A percentile compares a stretch with the other conserved stretches of the same genome.
phyloP scores from a whole-genome alignment of 2,113 vertebrate species.

The Rissa tridactyla region DNA sequence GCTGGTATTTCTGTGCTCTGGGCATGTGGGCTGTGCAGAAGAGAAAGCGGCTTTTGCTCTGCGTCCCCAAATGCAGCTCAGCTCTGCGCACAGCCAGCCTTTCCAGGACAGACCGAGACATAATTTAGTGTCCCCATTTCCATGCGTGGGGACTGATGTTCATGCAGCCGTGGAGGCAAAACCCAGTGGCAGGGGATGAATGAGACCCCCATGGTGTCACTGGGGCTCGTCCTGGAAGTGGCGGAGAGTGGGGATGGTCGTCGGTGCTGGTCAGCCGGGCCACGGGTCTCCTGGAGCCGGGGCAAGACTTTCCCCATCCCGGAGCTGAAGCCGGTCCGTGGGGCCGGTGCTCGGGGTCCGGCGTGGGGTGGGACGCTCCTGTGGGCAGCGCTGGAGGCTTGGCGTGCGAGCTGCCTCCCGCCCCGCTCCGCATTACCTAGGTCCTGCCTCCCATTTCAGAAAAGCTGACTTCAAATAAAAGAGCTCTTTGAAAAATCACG shows the following conservation, averaged over 20 bases:
- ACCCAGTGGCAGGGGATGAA: background rate
- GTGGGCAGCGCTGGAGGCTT: background rate
- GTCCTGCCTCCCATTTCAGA: conserved; percentile 48
- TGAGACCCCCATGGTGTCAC: background rate
- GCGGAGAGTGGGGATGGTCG: background rate
- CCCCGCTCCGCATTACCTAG: conserved; percentile 35
- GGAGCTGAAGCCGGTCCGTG: background rate
- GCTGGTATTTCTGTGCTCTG: background rate
- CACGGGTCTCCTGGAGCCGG: background rate
- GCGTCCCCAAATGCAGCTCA: background rate
- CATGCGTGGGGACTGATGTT: background rate
- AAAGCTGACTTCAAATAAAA: conserved; percentile 68
- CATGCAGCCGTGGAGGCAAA: background rate
- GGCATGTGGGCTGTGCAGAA: rapidly evolving
- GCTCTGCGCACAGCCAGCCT: no score
- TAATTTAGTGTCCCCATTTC: background rate
- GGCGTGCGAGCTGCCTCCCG: background rate
- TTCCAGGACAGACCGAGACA: background rate
- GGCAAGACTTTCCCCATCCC: background rate
- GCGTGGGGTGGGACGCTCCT: background rate
- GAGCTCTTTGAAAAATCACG: conserved; percentile 70
- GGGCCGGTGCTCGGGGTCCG: background rate
- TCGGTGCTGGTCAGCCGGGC: background rate
- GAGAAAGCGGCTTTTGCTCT: background rate
- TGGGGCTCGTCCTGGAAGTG: background rate